Evolutionary conservation across 2,888 invertebrate species (phyloP), one percentile per base, ranked within the genome.

Genomic region (Agrochola lychnidis): DNA sequence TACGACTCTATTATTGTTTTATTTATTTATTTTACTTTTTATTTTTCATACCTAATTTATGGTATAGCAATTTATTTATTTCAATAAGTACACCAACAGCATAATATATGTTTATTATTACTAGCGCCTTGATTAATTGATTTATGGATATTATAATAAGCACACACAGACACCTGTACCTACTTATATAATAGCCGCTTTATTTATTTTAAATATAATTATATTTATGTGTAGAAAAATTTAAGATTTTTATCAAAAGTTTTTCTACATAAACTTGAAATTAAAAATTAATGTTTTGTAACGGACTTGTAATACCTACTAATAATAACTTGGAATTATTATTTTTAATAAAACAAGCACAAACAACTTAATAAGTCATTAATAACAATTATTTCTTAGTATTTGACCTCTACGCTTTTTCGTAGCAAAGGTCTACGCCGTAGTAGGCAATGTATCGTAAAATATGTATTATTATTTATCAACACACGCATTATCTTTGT

Each of bases 361-460:
- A 45, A 19, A 45, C 10, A 45, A 64, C 45, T 22, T 30, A 25
- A 66, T 25, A 19, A 25, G 25, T 48, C 19, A 48, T 48, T 30
- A 67, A 48, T 48, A 14, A 10, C 19, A 61, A 61, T 61, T 51
- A 56, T 72, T 42, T 10, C 25, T 48, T 74, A 22, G n/a, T 10
- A 25, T 0, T 59, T 22, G 25, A 73, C 74, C 16, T 73, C 74
- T 73, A 73, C 74, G 57, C 45, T 25, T 45, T 76, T 77, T 77
- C 78, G 78, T 77, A 78, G 61, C 78, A 77, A 56, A 30, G 12
- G 36, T 56, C 45, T 68, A 78, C 61, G 45, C 51, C 51, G 51
- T 67, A 48, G 48, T 30, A 22, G 22, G 22, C 48, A 30, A 67
- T n/a, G n/a, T 36, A 48, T 25, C 9, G 1, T 48, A 25, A 36